Base-by-base conservation (phyloP, 2,113 vertebrate genomes). In the Plectropomus leopardus region DNA sequence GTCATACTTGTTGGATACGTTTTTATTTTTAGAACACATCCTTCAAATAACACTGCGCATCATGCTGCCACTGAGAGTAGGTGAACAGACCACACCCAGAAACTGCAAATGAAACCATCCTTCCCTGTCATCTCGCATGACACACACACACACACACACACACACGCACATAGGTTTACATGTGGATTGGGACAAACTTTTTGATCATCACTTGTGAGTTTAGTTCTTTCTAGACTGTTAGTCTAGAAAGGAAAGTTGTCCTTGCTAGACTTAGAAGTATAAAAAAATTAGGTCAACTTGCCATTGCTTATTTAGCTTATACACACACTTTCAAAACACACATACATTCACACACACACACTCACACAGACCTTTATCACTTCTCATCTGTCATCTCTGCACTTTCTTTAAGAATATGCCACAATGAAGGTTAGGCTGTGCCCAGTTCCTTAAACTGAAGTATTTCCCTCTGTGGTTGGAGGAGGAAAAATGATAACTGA, bases 61-160 rank as follows among this genome's bases (percentile, higher is more conserved):
- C 54, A 45, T 4, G 21, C 58, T 63, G 58, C 42, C 80, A 57
- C 47, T 34, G 1, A 66, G 51, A 65, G 11, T 64, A 19, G 16
- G 14, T 36, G 2, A 44, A 57, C 30, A 71, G 72, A 78, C 88
- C 91, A 92, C 94, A 86, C 94, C 94, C 89, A 88, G 93, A 95
- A 93, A 94, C 92, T 85, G 23, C 48, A 81, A 51, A 83, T 58
- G 76, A 92, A 93, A 92, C 88, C 61, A 26, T 32, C 28, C 66
- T 11, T 19, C 17, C 63, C 51, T 42, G 40, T 7, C n/a, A n/a
- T n/a, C 32, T 42, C 15, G 4, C 13, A 5, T 51, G 51, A 44
- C 48, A 15, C 6, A 6, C 32, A 21, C 58, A 10, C 4, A 8
- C n/a, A 24, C 6, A 36, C 63, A 4, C 19, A 47, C 66, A 61